A percentile compares a stretch with the other conserved stretches of the same genome.
These are phyloP conservation scores for Ptychadena robeensis DNA, from an alignment of 2,797 vertebrate species.

Conservation along the genomic window DNA sequence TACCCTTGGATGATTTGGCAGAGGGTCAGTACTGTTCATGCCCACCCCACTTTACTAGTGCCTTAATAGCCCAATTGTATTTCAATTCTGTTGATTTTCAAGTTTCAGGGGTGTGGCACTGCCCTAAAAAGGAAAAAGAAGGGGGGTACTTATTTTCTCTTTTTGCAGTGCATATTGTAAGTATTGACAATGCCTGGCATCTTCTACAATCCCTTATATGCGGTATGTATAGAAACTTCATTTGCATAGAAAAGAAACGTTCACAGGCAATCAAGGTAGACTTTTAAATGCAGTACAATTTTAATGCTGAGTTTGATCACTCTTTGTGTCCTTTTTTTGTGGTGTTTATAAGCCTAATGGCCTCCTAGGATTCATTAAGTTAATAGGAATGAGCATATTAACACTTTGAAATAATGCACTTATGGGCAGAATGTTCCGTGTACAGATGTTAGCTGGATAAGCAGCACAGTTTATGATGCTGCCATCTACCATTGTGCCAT, in stretches of 20 bases:
- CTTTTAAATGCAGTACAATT: constrained; percentile 3
- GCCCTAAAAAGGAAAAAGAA: too few species aligned
- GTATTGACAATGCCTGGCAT: too few species aligned
- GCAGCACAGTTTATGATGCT: constrained; percentile 7
- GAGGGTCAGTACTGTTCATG: too few species aligned
- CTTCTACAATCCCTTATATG: too few species aligned
- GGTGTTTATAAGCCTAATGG: constrained; percentile 14
- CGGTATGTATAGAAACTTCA: too few species aligned
- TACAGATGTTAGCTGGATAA: constrained; percentile 40
- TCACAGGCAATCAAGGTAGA: constrained; percentile 5
- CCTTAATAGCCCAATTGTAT: too few species aligned
- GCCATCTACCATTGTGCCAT: constrained; percentile 6
- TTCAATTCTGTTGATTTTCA: too few species aligned
- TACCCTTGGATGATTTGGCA: too few species aligned
- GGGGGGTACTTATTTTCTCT: too few species aligned
- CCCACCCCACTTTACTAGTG: too few species aligned
- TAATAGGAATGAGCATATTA: constrained; percentile 46
- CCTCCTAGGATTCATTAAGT: constrained; percentile 25
- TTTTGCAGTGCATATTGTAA: too few species aligned
- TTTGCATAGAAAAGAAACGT: not conserved
- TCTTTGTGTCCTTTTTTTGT: constrained; percentile 10
- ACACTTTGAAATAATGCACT: constrained; percentile 32
- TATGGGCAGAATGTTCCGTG: constrained; percentile 8
- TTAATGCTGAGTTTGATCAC: constrained; percentile 2
- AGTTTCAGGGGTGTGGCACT: too few species aligned